Base-by-base conservation (phyloP, 2,797 vertebrate genomes). In the Buphagus erythrorhynchus region DNA sequence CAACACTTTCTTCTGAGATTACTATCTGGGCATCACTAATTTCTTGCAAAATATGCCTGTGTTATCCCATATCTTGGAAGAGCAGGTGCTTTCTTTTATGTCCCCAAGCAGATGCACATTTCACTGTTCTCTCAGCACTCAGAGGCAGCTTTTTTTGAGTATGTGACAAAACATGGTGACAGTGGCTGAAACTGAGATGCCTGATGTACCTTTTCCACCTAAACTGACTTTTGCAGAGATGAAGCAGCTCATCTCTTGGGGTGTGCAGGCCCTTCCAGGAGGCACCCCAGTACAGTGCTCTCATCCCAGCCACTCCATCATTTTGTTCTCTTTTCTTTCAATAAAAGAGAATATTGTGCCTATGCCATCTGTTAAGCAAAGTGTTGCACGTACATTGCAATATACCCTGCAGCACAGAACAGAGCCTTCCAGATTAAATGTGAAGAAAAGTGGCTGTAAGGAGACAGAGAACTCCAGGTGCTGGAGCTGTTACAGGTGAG, bases 401-500 rank as follows among this genome's bases (percentile, higher is more conserved):
- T 59, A 79, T 46, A 68, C 87, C 88, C 94, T 36, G 77, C 87
- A 96, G 95, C 87, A 66, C 36, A 24, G 26, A 68, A n/a, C 1
- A 4, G 49, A 93, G 91, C 36, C 83, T 79, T 43, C 73, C 85
- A 96, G 90, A 83, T 88, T 68, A 79, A 88, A 86, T 9, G 51
- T 51, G 87, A 89, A 59, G 76, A 86, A 63, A 95, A 93, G 78
- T 29, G 88, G 57, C 79, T 89, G 67, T 35, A 66, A 91, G 61
- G 63, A 46, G 52, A 93, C 67, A 94, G 85, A 69, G 95, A 93
- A 81, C 86, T 92, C 92, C 96, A 97, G 90, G 95, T 97, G 96
- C 87, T 95, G 83, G 78, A 94, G 83, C 87, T 95, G 78, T 83
- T 97, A 93, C 85, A 97, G 96, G 93, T 95, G 96, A 96, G 94